Evolutionary conservation across 2,797 vertebrate species (phyloP).

Genomic region (Galagoides demidoff): DNA sequence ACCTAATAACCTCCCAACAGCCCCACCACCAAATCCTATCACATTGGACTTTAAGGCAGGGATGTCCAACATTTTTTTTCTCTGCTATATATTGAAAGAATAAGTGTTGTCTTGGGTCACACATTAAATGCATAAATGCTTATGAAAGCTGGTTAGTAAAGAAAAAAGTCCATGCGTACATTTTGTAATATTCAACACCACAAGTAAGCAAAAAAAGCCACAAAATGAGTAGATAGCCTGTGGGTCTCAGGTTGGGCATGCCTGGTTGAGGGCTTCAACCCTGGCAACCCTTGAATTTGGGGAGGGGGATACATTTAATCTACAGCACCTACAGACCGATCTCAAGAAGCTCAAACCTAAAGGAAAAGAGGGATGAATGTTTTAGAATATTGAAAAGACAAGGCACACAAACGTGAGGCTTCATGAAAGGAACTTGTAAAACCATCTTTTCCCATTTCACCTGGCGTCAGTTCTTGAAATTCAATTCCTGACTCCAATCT

Average conservation of each 20-base stretch:
- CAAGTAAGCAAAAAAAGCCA: no score
- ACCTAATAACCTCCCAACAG: background rate
- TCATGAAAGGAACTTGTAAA: background rate
- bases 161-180: no score
- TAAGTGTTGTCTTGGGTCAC: no score
- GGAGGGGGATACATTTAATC: background rate
- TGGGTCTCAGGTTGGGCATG: no score
- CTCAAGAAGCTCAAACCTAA: background rate
- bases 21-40: background rate
- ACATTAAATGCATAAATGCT: no score
- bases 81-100: no score
- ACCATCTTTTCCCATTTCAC: background rate
- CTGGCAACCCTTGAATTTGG: no score
- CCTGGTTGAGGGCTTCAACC: background rate
- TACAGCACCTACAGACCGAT: background rate
- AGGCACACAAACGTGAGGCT: background rate
- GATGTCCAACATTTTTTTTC: no score
- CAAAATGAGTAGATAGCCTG: no score
- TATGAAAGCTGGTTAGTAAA: no score
- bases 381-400: background rate
- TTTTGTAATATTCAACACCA: no score
- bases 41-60: background rate
- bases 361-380: background rate
- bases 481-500: background rate
- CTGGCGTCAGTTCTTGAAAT: background rate